phyloP scores from a whole-genome alignment of 2,113 vertebrate genomes.

The Loxodonta africana region DNA sequence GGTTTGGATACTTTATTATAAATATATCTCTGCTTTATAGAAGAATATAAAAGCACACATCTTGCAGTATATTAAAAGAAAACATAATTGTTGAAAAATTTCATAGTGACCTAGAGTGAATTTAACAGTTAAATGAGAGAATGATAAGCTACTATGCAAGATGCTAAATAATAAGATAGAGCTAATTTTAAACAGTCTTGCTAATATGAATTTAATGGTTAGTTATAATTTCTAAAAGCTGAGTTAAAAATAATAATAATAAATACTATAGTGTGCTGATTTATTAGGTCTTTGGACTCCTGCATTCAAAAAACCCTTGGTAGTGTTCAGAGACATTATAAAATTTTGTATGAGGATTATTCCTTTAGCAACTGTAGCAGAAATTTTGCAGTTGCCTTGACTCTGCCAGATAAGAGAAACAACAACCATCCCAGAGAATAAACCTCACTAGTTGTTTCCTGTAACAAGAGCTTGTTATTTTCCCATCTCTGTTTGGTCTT shows the following conservation, averaged over 20 bases:
- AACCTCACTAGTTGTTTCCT: constrained; percentile 9
- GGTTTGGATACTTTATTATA: background rate
- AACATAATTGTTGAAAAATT: constrained; percentile 4
- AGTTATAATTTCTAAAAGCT: constrained; percentile 43
- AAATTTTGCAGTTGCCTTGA: constrained; percentile 49
- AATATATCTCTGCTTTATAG: constrained; percentile 34
- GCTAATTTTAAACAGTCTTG: background rate
- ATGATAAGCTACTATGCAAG: background rate
- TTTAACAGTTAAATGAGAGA: background rate
- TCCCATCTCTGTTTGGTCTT: constrained; percentile 27
- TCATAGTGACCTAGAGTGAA: background rate
- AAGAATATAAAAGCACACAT: background rate
- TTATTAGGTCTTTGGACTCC: background rate
- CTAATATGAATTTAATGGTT: constrained; percentile 13
- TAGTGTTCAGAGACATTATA: background rate
- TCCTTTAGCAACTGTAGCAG: constrained; percentile 15
- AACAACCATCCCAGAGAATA: background rate
- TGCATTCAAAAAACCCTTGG: background rate
- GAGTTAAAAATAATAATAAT: background rate
- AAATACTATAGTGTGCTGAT: background rate
- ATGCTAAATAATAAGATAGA: constrained; percentile 7
- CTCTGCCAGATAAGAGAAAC: background rate
- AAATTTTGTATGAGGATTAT: constrained; percentile 32
- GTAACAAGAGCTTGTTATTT: background rate
- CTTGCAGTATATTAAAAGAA: constrained; percentile 18